phyloP scores from a whole-genome alignment of 2,113 vertebrate genomes.

The Saccopteryx leptura region DNA sequence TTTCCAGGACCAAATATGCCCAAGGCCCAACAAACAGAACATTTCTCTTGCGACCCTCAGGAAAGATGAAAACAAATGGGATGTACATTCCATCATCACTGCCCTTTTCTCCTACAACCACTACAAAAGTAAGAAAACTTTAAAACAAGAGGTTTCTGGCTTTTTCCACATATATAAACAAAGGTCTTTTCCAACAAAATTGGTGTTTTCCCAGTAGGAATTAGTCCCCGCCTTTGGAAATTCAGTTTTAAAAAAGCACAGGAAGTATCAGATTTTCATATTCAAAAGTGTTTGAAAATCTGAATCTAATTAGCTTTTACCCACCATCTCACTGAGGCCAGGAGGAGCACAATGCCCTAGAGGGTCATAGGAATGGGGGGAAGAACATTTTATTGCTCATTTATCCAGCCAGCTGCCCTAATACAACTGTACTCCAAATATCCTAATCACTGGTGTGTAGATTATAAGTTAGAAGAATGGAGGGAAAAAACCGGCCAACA shows the following conservation, averaged over 20 bases:
- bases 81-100: not conserved
- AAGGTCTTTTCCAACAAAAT: not conserved
- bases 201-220: not conserved
- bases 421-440: constrained; percentile 33
- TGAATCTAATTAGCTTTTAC: constrained; percentile 66
- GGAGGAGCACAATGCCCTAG: constrained; percentile 27
- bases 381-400: constrained; percentile 56
- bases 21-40: not conserved
- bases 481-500: constrained; percentile 8
- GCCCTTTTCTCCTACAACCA: not conserved
- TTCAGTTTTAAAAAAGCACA: constrained; percentile 43
- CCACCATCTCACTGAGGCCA: constrained; percentile 7
- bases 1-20: constrained; percentile 35
- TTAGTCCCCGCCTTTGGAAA: constrained; percentile 3
- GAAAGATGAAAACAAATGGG: constrained; percentile 24
- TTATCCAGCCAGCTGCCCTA: constrained; percentile 50
- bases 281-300: constrained; percentile 59
- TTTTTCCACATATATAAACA: not conserved
- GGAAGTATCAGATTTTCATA: constrained; percentile 30
- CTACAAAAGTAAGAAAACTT: constrained; percentile 42
- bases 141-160: constrained; percentile 23
- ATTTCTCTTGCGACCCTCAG: not conserved
- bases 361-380: not conserved
- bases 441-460: constrained; percentile 12
- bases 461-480: constrained; percentile 10